Percentiles rank a stretch among this genome's conserved stretches.
Evolutionary conservation across 2,888 invertebrate genomes (phyloP).

Genomic region (Netelia fuscicornis): DNA sequence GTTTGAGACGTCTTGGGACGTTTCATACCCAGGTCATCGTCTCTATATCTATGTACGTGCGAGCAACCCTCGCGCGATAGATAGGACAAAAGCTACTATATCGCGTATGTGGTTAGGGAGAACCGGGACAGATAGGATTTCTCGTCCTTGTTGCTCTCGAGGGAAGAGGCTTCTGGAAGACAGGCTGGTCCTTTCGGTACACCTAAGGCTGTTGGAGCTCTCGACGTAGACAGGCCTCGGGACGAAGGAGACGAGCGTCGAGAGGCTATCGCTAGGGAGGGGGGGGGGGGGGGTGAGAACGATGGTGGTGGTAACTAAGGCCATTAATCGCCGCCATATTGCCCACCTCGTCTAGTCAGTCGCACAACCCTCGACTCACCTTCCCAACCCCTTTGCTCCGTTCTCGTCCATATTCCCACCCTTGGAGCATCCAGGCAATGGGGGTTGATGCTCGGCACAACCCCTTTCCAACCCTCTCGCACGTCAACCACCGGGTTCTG

Average conservation of each 20-base stretch:
- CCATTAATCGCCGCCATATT: slow-evolving; percentile 81
- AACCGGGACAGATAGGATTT: slow-evolving; percentile 49
- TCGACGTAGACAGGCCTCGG: slow-evolving; percentile 3
- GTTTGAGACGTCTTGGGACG: slow-evolving; percentile 52
- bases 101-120: slow-evolving; percentile 50
- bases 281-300: neutral
- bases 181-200: slow-evolving; percentile 37
- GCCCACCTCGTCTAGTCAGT: slow-evolving; percentile 78
- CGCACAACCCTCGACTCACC: slow-evolving; percentile 70
- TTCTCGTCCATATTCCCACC: slow-evolving; percentile 31
- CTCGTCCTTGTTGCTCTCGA: slow-evolving; percentile 44
- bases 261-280: slow-evolving; percentile 59
- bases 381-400: slow-evolving; percentile 52
- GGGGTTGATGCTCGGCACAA: slow-evolving; percentile 49
- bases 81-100: slow-evolving; percentile 34
- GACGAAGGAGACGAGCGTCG: slow-evolving; percentile 48
- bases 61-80: neutral
- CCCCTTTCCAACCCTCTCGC: slow-evolving; percentile 22
- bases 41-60: slow-evolving; percentile 17
- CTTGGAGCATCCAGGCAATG: slow-evolving; percentile 42
- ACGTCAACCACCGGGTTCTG: slow-evolving; percentile 67
- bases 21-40: slow-evolving; percentile 45
- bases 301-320: slow-evolving; percentile 77
- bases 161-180: slow-evolving; percentile 43
- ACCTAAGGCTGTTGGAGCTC: slow-evolving; percentile 22